Evolutionary conservation across 30 jellyfish, hydroid and myxozoan genomes (phyloP), one percentile per base, ranked within the genome.

Genomic region (Chrysaora quinquecirrha): DNA sequence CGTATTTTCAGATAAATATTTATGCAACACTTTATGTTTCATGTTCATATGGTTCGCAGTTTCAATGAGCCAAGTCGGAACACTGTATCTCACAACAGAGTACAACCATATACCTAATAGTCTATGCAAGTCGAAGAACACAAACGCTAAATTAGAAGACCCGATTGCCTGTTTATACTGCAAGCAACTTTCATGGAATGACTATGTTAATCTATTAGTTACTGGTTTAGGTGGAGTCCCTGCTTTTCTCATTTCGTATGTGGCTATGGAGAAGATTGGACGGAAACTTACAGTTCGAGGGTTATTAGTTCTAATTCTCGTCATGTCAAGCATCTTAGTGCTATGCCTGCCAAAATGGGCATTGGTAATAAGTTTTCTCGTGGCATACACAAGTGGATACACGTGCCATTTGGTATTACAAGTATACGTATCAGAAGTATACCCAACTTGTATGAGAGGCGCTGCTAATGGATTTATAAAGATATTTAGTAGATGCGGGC

Each of bases 51-150:
- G 92, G 92, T 82, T 82, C 75, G 84, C 92, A 6, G 92, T 82
- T 22, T 82, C 92, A 34, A 82, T 82, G 92, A 82, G 92, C 0
- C 92, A 82, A 30, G 92, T 82, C n/a, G 92, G 92, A 28, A 82
- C 92, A 18, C 33, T 82, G 73, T 82, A 82, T 58, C 31, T 82
- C 23, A 82, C 92, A 24, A 82, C 92, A 31, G 92, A 82, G 64
- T 82, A 82, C 46, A 66, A 82, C 56, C 92, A 82, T 38, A 82
- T 82, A 0, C 92, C 92, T 14, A 82, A 69, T 25, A 74, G 80
- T 33, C 62, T 82, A 73, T 82, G 92, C 50, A 43, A 34, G 34
- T 34, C 34, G 3, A 69, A 30, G 30, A 31, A 21, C 2, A 23
- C 63, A 7, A 82, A 46, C 71, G 84, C 28, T 7, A 34, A 82